A percentile compares a stretch with the other conserved stretches of the same genome.
Evolutionary conservation across 2,888 invertebrate genomes (phyloP).

Genomic region (Nemotelus pantherinus): DNA sequence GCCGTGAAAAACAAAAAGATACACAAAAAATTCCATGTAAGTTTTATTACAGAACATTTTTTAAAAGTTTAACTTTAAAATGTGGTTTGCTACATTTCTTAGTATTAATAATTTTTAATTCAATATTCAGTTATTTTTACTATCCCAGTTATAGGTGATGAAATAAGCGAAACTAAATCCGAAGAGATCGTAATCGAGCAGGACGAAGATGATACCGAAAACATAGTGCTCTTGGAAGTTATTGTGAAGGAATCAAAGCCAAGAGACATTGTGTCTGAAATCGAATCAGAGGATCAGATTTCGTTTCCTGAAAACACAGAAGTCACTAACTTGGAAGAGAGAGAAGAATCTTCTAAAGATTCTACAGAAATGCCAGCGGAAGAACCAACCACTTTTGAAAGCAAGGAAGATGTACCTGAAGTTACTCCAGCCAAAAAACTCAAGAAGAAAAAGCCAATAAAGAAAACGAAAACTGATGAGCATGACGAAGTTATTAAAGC

Average conservation of each 20-base stretch:
- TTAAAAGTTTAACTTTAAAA: not conserved
- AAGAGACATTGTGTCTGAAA: not conserved
- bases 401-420: constrained; percentile 46
- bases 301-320: not conserved
- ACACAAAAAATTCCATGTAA: constrained; percentile 42
- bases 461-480: constrained; percentile 57
- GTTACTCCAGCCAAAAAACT: constrained; percentile 45
- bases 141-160: not conserved
- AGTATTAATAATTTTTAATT: not conserved
- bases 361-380: not conserved
- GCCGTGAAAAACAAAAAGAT: constrained; percentile 62
- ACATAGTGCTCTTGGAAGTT: constrained; percentile 49
- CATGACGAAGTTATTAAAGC: constrained; percentile 62
- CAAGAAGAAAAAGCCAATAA: constrained; percentile 56
- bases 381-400: constrained; percentile 34
- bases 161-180: too few relatives aligned
- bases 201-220: constrained; percentile 48
- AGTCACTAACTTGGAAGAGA: constrained; percentile 53
- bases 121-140: not conserved
- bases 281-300: not conserved
- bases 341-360: constrained; percentile 47
- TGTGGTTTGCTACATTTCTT: not conserved
- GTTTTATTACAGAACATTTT: not conserved
- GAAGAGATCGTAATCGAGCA: not conserved
- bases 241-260: constrained; percentile 2